Evolutionary conservation across 2,888 invertebrate species (phyloP).

Genomic region (Yponomeuta evonymella): DNA sequence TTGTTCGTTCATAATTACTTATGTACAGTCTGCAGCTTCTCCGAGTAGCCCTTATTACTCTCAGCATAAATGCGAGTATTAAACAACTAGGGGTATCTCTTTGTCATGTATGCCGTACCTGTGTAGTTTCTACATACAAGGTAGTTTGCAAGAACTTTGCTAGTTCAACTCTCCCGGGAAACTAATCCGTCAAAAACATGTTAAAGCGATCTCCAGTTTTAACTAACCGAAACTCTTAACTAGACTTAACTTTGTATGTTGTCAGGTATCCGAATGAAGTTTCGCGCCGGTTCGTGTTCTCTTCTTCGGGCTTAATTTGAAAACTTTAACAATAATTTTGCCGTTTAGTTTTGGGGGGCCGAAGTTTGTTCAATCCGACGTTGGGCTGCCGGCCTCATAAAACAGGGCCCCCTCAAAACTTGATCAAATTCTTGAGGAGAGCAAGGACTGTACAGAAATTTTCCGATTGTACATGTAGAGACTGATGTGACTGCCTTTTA

Average conservation of each 20-base stretch:
- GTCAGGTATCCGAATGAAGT: conserved; percentile 10
- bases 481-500: no score
- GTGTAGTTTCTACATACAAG: conserved; percentile 1
- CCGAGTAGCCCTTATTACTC: no score
- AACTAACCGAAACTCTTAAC: conserved; percentile 31
- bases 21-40: background rate
- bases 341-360: background rate
- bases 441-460: background rate
- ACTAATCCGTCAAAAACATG: conserved; percentile 60
- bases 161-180: conserved; percentile 26
- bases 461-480: no score
- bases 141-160: conserved; percentile 16
- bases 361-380: background rate
- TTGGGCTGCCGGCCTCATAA: background rate
- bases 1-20: background rate
- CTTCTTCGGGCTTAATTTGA: conserved; percentile 6
- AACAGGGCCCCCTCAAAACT: background rate
- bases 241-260: conserved; percentile 2
- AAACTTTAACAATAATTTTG: conserved; percentile 13
- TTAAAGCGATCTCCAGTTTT: conserved; percentile 37
- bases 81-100: no score
- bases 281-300: conserved; percentile 1
- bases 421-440: background rate
- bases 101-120: conserved; percentile 8
- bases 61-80: no score